phyloP scores from a whole-genome alignment of 2,888 invertebrate genomes.

The Cosmia trapezina region DNA sequence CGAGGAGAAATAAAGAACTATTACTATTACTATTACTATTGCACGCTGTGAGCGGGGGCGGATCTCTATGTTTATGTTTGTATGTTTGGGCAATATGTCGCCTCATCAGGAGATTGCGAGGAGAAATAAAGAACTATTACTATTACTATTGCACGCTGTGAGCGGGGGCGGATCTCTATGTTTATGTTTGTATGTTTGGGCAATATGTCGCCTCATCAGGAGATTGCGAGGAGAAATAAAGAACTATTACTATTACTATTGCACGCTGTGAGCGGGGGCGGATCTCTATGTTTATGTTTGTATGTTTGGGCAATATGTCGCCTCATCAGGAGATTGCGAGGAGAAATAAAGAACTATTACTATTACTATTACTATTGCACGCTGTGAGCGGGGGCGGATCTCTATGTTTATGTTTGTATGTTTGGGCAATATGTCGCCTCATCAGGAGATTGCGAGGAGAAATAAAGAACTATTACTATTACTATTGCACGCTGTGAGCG shows the following conservation, averaged over 20 bases:
- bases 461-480: fast-evolving
- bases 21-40: fast-evolving
- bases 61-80: too few species aligned
- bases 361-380: fast-evolving
- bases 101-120: background rate
- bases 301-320: too few species aligned
- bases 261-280: background rate
- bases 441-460: background rate
- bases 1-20: too few species aligned
- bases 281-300: too few species aligned
- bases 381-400: background rate
- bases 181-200: too few species aligned
- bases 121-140: too few species aligned
- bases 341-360: too few species aligned
- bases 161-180: background rate
- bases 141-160: too few species aligned
- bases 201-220: background rate
- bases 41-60: background rate
- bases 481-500: too few species aligned
- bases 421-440: background rate
- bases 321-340: background rate
- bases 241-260: fast-evolving
- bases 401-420: too few species aligned
- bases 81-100: too few species aligned
- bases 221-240: too few species aligned